Percentiles rank a stretch among this genome's conserved stretches.
phyloP scores from a whole-genome alignment of 2,888 invertebrate genomes.

The Erebia epiphron region DNA sequence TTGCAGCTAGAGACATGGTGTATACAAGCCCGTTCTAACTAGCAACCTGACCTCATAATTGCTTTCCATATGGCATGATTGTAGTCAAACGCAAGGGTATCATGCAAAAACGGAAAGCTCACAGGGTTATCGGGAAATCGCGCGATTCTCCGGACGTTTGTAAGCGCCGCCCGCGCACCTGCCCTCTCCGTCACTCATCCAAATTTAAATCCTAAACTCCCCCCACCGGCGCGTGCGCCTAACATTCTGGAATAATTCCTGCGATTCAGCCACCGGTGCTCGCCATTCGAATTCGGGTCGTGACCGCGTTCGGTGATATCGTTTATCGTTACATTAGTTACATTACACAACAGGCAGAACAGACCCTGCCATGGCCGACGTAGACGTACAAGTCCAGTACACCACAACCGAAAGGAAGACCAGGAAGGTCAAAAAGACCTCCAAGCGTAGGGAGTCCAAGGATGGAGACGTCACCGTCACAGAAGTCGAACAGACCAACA shows the following conservation, averaged over 20 bases:
- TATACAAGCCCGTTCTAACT: neutral
- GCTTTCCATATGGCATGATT: neutral
- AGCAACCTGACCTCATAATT: neutral
- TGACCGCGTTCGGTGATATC: constrained; percentile 80
- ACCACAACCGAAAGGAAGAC: constrained; percentile 94
- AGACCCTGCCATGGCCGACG: constrained; percentile 90
- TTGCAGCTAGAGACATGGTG: neutral
- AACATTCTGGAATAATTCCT: constrained; percentile 84
- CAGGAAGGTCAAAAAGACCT: constrained; percentile 94
- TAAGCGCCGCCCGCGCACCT: constrained; percentile 81
- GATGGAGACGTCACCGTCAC: constrained; percentile 92
- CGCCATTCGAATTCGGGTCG: constrained; percentile 83
- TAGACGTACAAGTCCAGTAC: constrained; percentile 93
- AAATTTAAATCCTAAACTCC: constrained; percentile 82
- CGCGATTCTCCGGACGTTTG: constrained; percentile 64
- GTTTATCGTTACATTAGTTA: constrained; percentile 41
- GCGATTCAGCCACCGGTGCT: constrained; percentile 75
- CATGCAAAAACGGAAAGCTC: constrained; percentile 41
- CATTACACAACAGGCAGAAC: constrained; percentile 52
- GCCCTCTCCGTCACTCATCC: constrained; percentile 83
- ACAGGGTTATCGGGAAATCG: constrained; percentile 60
- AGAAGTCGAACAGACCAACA: constrained; percentile 88
- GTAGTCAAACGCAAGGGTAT: neutral
- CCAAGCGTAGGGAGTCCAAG: constrained; percentile 89
- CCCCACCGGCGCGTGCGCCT: constrained; percentile 72